Evolutionary conservation across 2,113 vertebrate genomes (phyloP), one percentile per base, ranked within the genome.

Genomic region (Cyprinodon brontotheroides): DNA sequence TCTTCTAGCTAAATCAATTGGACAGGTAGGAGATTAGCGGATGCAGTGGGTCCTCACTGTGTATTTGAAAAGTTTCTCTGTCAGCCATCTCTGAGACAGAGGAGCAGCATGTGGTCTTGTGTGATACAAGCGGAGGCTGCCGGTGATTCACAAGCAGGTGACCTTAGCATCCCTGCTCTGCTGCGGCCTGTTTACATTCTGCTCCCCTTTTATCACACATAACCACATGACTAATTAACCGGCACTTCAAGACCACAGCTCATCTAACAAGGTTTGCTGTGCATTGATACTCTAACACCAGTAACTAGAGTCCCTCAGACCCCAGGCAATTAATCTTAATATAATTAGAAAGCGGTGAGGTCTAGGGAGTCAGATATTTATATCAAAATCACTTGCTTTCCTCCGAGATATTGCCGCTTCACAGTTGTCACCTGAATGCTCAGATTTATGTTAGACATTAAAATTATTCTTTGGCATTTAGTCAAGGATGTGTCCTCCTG

Each of bases 241-340:
- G 79, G 71, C 79, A 79, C 89, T 89, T 81, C 75, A 77, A 59
- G 53, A 63, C 68, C 77, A 50, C 79, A 77, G 74, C 67, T 79
- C 59, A 53, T 63, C 70, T 75, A 61, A 71, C 82, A 90, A 83
- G 89, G 86, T 83, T 74, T 64, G 81, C 47, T 63, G 71, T 61
- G 65, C 78, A 75, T 87, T 91, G 77, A 91, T 78, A 86, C 72
- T 68, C 73, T 20, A 77, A 79, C 86, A 80, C 80, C 73, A 70
- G 71, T 48, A 81, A 76, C 75, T 8, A 48, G 7, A 39, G 81
- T 92, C 92, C 91, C 91, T 84, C 68, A 68, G 78, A 91, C 89
- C 83, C 89, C 80, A 86, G 89, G 74, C 89, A 93, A 94, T 94
- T 94, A 93, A 92, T 94, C 85, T 80, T 88, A 89, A 92, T 91